phyloP scores from a whole-genome alignment of 2,888 invertebrate species.

The Cynaeus angustus region DNA sequence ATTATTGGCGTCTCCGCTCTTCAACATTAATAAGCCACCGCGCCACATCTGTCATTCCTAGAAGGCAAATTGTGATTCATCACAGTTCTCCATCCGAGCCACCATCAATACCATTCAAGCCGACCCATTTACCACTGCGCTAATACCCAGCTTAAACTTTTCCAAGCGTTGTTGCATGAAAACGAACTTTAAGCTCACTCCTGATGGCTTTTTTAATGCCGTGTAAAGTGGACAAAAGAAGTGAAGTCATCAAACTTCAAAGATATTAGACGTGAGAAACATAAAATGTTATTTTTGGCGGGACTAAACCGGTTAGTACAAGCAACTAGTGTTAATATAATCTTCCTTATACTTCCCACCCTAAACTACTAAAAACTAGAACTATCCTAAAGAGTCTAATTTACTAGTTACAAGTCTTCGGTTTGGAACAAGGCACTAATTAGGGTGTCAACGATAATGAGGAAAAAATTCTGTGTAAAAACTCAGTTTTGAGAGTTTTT shows the following conservation, averaged over 20 bases:
- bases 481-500: too few species aligned
- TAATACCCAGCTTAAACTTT: slow-evolving; percentile 1
- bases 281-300: slow-evolving; percentile 11
- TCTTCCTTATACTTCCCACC: slow-evolving; percentile 43
- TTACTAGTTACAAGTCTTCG: slow-evolving; percentile 12
- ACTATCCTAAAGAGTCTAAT: slow-evolving; percentile 14
- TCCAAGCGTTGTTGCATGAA: slow-evolving; percentile 29
- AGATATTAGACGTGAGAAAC: slow-evolving; percentile 19
- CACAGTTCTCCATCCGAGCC: slow-evolving; percentile 20
- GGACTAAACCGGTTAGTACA: slow-evolving; percentile 15
- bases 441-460: slow-evolving; percentile 1
- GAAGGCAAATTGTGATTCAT: slow-evolving; percentile 27
- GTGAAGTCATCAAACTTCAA: slow-evolving; percentile 1
- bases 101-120: slow-evolving; percentile 30
- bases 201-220: slow-evolving; percentile 31
- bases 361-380: slow-evolving; percentile 15
- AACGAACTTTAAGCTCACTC: slow-evolving; percentile 20
- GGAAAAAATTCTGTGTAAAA: background rate
- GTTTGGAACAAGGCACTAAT: slow-evolving; percentile 14
- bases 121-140: slow-evolving; percentile 9
- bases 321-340: slow-evolving; percentile 39
- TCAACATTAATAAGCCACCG: slow-evolving; percentile 2
- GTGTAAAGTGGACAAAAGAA: slow-evolving; percentile 23
- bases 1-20: too few species aligned
- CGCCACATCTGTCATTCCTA: slow-evolving; percentile 24